phyloP scores from a whole-genome alignment of 2,113 vertebrate species.

The Grus americana region DNA sequence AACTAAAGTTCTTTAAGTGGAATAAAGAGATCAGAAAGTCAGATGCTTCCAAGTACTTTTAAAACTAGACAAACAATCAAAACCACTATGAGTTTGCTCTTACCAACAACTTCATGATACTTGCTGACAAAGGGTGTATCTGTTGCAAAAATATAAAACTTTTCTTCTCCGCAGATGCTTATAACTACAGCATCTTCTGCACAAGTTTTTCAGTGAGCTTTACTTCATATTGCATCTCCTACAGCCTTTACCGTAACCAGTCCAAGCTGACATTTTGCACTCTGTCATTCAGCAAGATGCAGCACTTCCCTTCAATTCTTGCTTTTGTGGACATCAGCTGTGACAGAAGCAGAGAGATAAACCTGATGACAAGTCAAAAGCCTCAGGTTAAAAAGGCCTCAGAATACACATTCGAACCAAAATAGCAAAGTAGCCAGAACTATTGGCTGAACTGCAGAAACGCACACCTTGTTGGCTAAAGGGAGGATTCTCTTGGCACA shows the following conservation, averaged over 20 bases:
- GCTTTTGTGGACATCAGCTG: neutral
- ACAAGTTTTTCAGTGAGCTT: neutral
- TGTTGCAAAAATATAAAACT: neutral
- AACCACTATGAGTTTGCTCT: neutral
- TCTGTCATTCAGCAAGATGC: neutral
- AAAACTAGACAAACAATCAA: neutral
- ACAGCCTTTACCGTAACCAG: neutral
- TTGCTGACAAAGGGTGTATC: neutral
- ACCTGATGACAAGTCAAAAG: neutral
- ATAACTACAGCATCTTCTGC: neutral
- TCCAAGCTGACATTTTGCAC: neutral
- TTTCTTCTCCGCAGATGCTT: neutral
- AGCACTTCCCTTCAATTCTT: neutral
- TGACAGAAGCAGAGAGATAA: neutral
- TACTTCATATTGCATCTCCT: neutral
- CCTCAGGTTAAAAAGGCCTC: neutral
- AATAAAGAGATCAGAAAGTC: neutral
- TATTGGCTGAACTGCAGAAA: neutral
- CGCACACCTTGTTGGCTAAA: rapidly evolving
- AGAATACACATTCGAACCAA: neutral
- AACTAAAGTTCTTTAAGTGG: neutral
- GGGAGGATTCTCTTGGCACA: neutral
- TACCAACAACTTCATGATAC: neutral
- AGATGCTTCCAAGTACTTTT: neutral
- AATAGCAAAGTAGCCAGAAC: neutral